A percentile compares a stretch with the other conserved stretches of the same genome.
Evolutionary conservation across 2,888 invertebrate genomes (phyloP).

Genomic region (Leptopterna dolabrata): DNA sequence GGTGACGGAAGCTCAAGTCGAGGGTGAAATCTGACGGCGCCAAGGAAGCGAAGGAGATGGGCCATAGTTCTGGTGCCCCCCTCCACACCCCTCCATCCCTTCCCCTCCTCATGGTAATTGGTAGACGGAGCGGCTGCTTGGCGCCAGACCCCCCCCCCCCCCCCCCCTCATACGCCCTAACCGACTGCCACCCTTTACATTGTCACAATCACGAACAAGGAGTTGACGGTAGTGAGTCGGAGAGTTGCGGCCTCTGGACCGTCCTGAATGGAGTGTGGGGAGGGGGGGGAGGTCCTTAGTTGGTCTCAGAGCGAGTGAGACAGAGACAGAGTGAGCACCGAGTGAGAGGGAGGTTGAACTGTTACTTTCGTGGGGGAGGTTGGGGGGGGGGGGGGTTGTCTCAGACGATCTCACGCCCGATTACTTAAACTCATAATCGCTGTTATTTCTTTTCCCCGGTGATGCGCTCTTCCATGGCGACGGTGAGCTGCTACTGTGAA

Average conservation of each 20-base stretch:
- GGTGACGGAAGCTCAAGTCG: slow-evolving; percentile 52
- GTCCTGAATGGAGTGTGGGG: background rate
- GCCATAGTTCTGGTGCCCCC: slow-evolving; percentile 29
- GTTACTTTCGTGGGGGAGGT: too few relatives aligned
- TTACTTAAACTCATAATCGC: slow-evolving; percentile 33
- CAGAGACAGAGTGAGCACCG: too few relatives aligned
- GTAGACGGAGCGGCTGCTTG: slow-evolving; percentile 46
- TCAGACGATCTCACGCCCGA: slow-evolving; percentile 37
- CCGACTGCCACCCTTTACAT: slow-evolving; percentile 17
- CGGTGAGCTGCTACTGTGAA: background rate
- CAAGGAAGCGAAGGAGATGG: slow-evolving; percentile 53
- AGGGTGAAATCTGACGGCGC: slow-evolving; percentile 55
- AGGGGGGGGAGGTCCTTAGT: background rate
- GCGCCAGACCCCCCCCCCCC: slow-evolving; percentile 33
- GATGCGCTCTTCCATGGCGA: background rate
- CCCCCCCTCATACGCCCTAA: background rate
- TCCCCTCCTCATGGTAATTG: slow-evolving; percentile 22
- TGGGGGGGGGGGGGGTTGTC: background rate
- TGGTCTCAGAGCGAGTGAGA: background rate
- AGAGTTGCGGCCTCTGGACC: background rate
- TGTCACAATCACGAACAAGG: slow-evolving; percentile 40
- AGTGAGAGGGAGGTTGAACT: background rate
- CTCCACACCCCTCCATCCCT: background rate
- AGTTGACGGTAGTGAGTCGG: background rate
- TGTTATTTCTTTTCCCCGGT: background rate